Base-by-base conservation (phyloP, 2,797 vertebrate genomes). In the Tauraco hartlaubi region DNA sequence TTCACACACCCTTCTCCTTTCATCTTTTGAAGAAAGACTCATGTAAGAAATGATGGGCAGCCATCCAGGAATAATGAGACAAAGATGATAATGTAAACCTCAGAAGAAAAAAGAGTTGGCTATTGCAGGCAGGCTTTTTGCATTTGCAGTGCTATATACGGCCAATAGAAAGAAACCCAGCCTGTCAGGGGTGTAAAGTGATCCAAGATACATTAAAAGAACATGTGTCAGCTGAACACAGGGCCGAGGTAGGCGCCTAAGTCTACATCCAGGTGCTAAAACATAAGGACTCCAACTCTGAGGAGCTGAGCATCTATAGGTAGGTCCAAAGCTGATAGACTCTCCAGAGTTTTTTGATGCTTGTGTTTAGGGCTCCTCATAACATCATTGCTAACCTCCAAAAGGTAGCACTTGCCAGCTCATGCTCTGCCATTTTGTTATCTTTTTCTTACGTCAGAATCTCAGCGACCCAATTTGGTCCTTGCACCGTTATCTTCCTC, bases 61-160 rank as follows among this genome's bases (percentile, higher is more conserved):
- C 79, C 93, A 67, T 94, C 94, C 96, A 97, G 93, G 94, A 67
- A 44, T 33, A 97, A 97, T 80, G 92, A 90, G 76, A 94, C 75
- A 84, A 93, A 96, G 96, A 96, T 87, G 94, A 96, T 90, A 94
- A 93, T 22, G 80, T 68, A 94, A 96, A 68, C 90, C 94, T 97
- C 80, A 51, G 73, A 81, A 95, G 94, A 89, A 85, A 79, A 41
- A 66, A 88, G 92, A 71, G 66, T 2, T 96, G 78, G 91, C 94
- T 48, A 3, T 28, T 55, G 66, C 76, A 84, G 79, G 54, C 61
- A 83, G 73, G 58, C 15, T 82, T 72, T 89, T 33, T 64, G 46
- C 35, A 15, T 80, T 86, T 88, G 75, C 49, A 88, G 85, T 63
- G 69, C 52, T 76, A 35, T 33, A 8, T 14, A 41, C 3, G 22